These are phyloP conservation scores for Chamaea fasciata DNA, from an alignment of 2,113 vertebrate species.

Conservation along the genomic window DNA sequence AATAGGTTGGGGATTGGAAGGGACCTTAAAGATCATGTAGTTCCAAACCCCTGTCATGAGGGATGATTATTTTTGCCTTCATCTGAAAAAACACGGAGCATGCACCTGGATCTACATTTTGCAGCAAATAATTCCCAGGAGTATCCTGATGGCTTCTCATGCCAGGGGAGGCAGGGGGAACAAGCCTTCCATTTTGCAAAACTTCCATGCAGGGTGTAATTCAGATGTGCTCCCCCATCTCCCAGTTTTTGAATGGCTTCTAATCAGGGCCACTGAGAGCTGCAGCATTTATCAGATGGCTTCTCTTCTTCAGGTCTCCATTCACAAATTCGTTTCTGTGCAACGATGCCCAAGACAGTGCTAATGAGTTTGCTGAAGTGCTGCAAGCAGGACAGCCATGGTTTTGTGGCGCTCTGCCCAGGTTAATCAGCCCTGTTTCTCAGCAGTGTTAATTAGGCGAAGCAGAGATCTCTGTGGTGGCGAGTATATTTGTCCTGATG, in stretches of 20 bases:
- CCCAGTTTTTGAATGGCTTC: not conserved
- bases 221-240: not conserved
- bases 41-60: not conserved
- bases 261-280: not conserved
- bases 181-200: not conserved
- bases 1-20: not conserved
- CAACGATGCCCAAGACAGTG: conserved; percentile 1
- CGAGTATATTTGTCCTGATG: not conserved
- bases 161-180: not conserved
- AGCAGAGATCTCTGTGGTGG: conserved; percentile 16
- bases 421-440: conserved; percentile 53
- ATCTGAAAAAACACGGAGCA: not conserved
- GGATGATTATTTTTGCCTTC: not conserved
- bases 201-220: not conserved
- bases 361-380: conserved; percentile 19
- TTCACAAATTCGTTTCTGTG: not conserved
- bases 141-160: not conserved
- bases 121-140: not conserved
- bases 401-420: conserved; percentile 35
- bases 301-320: conserved; percentile 24
- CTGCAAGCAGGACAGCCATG: conserved; percentile 13
- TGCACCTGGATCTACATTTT: not conserved
- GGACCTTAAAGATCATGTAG: not conserved
- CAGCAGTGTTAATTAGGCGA: conserved; percentile 49
- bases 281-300: not conserved